These are phyloP conservation scores for Drosophila athabasca DNA, from an alignment of 1,140 invertebrate species.

Conservation along the genomic window DNA sequence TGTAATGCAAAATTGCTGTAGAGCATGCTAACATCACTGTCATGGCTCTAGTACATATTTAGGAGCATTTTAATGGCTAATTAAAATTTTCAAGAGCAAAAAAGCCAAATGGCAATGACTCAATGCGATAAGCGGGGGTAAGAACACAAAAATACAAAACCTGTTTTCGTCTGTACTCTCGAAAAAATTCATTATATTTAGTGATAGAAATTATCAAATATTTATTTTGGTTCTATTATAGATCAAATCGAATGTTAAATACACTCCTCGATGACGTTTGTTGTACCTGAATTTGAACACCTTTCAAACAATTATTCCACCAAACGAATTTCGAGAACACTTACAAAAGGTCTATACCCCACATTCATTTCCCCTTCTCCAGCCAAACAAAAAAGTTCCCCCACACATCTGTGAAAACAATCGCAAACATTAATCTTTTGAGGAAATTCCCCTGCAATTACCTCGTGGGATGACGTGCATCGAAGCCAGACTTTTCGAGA, in stretches of 20 bases:
- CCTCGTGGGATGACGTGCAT: conserved; percentile 78
- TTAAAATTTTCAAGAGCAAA: conserved; percentile 3
- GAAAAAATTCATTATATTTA: conserved; percentile 9
- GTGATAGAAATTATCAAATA: conserved; percentile 21
- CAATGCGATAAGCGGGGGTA: conserved; percentile 53
- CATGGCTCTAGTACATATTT: background rate
- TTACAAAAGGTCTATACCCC: background rate
- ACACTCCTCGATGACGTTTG: background rate
- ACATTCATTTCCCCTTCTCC: background rate
- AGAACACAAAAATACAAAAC: conserved; percentile 29
- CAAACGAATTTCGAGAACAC: no score
- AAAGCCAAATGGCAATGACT: conserved; percentile 46
- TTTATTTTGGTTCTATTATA: conserved; percentile 21
- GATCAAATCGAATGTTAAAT: no score
- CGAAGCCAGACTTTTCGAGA: conserved; percentile 66
- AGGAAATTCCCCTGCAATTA: conserved; percentile 36
- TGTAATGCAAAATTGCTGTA: conserved; percentile 6
- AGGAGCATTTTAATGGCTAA: conserved; percentile 17
- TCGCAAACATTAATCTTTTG: conserved; percentile 19
- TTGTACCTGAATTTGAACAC: conserved; percentile 13
- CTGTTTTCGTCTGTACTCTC: conserved; percentile 15
- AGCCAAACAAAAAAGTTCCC: conserved; percentile 7
- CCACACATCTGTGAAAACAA: conserved; percentile 6
- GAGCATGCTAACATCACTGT: background rate
- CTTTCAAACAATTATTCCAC: conserved; percentile 14